Percentiles rank a stretch among this genome's conserved stretches.
phyloP scores from a whole-genome alignment of 2,888 invertebrate species.

The Ophonus ardosiacus region DNA sequence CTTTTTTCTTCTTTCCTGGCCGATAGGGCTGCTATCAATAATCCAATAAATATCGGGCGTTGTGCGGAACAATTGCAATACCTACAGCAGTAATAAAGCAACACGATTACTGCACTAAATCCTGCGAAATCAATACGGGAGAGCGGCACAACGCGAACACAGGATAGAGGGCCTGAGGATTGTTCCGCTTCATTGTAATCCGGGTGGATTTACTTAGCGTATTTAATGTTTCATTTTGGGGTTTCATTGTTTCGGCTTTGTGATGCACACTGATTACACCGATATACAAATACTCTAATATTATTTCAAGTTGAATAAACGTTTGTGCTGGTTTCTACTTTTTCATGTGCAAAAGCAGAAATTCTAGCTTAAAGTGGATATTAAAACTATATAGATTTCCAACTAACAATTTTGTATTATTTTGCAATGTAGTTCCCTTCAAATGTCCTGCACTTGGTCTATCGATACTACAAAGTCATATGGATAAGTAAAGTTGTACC shows the following conservation, averaged over 20 bases:
- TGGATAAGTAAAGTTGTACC: too few species aligned
- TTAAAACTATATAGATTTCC: too few species aligned
- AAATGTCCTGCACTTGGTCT: too few species aligned
- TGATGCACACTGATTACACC: not conserved
- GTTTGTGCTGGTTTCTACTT: too few species aligned
- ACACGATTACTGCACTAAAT: constrained; percentile 63
- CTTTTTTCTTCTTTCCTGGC: constrained; percentile 50
- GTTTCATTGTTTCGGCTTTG: constrained; percentile 38
- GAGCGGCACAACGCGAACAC: constrained; percentile 9
- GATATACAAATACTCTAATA: too few species aligned
- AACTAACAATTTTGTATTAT: too few species aligned
- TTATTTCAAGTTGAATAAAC: too few species aligned
- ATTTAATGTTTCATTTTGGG: constrained; percentile 56
- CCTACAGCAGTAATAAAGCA: constrained; percentile 62
- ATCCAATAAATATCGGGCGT: constrained; percentile 61
- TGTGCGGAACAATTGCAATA: constrained; percentile 62
- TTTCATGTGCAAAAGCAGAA: too few species aligned
- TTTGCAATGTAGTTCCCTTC: too few species aligned
- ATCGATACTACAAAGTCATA: too few species aligned
- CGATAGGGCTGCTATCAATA: constrained; percentile 57
- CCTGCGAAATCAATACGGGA: constrained; percentile 57
- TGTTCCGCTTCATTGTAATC: constrained; percentile 37
- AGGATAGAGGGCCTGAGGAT: not conserved
- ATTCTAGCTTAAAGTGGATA: too few species aligned
- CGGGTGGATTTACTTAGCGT: constrained; percentile 29